These are phyloP conservation scores for Drosophila melanogaster DNA, from an alignment of 1,140 invertebrate genomes.

Conservation along the genomic window DNA sequence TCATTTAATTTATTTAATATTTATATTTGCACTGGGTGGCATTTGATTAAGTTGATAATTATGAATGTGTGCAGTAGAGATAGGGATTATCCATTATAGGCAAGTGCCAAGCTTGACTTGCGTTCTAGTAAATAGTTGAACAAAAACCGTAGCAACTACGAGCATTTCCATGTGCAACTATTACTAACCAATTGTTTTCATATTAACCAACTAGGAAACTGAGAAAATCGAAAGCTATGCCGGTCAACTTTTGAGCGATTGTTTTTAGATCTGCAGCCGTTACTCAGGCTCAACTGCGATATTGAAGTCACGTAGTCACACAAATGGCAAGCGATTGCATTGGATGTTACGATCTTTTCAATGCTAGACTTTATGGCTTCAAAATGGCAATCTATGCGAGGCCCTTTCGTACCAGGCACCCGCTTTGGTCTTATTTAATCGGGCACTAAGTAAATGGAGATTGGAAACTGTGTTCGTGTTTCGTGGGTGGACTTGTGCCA, in stretches of 20 bases:
- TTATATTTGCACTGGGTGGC: slow-evolving; percentile 4
- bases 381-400: not conserved
- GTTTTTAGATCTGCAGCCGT: slow-evolving; percentile 3
- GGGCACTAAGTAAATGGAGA: not conserved
- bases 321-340: not conserved
- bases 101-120: not conserved
- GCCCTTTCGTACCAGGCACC: not conserved
- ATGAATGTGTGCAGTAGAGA: not conserved
- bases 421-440: not conserved
- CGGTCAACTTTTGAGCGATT: not conserved
- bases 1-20: slow-evolving; percentile 10
- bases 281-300: slow-evolving; percentile 16
- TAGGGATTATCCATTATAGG: not conserved
- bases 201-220: not conserved
- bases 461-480: not conserved
- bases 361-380: not conserved
- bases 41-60: not conserved
- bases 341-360: not conserved
- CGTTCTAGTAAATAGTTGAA: too few relatives aligned
- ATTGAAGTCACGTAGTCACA: slow-evolving; percentile 62
- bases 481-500: slow-evolving; percentile 11
- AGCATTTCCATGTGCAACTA: too few relatives aligned
- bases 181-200: not conserved
- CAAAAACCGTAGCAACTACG: too few relatives aligned
- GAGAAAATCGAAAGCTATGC: slow-evolving; percentile 6